Conservation (phyloP, 2,888 invertebrate genomes). For the Lepidocyrtinus sp. region DNA sequence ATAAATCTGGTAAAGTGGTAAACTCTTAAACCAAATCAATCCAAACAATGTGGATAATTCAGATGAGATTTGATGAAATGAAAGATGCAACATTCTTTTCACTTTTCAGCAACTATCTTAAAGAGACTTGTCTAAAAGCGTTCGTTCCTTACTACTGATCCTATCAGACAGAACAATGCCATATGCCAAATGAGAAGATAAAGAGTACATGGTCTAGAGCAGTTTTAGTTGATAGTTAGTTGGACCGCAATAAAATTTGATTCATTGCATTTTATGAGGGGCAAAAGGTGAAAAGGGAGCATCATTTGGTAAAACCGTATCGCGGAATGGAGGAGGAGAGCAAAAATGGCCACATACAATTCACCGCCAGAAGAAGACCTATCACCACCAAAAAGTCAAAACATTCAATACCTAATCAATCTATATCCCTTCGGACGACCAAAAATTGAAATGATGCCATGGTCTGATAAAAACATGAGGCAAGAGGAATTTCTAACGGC, state of each 20-base stretch:
- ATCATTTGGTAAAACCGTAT: conserved; percentile 22
- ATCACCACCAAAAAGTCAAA: conserved; percentile 59
- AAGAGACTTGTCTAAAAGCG: too few species aligned
- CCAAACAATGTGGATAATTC: not conserved
- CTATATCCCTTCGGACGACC: not conserved
- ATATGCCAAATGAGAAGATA: too few species aligned
- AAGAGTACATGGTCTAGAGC: too few species aligned
- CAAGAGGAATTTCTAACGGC: conserved; percentile 48
- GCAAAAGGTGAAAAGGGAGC: not conserved
- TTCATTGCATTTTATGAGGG: conserved; percentile 1
- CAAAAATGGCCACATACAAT: conserved; percentile 51
- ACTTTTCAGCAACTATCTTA: too few species aligned
- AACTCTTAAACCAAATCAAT: not conserved
- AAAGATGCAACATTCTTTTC: too few species aligned
- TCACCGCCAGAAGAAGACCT: conserved; percentile 35
- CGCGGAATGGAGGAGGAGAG: not conserved
- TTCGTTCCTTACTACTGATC: too few species aligned
- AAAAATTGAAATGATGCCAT: conserved; percentile 41
- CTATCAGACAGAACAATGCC: too few species aligned
- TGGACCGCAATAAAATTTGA: not conserved
- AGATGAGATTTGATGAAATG: not conserved
- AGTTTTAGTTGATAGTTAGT: too few species aligned
- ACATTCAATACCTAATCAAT: conserved; percentile 29
- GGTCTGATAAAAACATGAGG: conserved; percentile 27
- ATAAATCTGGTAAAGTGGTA: conserved; percentile 13